Conservation (phyloP, 2,113 vertebrate species). For the Numida meleagris region DNA sequence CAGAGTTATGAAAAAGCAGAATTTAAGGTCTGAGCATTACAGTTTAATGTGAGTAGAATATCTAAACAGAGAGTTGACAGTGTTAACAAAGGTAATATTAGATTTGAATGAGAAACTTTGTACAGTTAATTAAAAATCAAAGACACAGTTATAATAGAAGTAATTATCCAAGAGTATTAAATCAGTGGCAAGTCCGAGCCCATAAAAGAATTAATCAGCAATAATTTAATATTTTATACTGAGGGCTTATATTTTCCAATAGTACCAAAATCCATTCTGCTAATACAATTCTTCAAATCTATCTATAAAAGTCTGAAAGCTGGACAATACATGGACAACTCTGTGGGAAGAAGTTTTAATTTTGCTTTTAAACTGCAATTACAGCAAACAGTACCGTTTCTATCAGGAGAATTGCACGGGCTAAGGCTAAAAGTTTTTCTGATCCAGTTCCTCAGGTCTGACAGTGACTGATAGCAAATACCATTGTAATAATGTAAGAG, state of each 20-base stretch:
- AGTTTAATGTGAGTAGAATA: constrained; percentile 26
- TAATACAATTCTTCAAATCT: constrained; percentile 53
- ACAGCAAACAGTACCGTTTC: background rate
- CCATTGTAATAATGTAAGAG: background rate
- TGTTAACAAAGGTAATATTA: constrained; percentile 49
- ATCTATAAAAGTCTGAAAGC: background rate
- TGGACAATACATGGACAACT: background rate
- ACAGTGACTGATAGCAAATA: background rate
- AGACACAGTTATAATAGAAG: constrained; percentile 57
- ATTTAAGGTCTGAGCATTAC: background rate
- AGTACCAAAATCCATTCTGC: constrained; percentile 67
- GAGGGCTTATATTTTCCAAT: constrained; percentile 58
- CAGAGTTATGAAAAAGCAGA: background rate
- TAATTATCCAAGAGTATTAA: constrained; percentile 67
- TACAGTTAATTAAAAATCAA: constrained; percentile 69
- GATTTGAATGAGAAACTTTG: constrained; percentile 46
- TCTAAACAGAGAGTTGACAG: constrained; percentile 41
- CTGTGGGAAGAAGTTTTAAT: background rate
- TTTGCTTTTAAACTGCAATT: background rate
- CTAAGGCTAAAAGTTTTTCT: background rate
- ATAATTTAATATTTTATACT: constrained; percentile 74
- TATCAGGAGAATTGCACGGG: background rate
- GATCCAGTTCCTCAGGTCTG: background rate
- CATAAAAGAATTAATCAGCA: constrained; percentile 75
- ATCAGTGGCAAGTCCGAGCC: constrained; percentile 55